phyloP scores from a whole-genome alignment of 2,113 vertebrate genomes.

The Saguinus imperator region DNA sequence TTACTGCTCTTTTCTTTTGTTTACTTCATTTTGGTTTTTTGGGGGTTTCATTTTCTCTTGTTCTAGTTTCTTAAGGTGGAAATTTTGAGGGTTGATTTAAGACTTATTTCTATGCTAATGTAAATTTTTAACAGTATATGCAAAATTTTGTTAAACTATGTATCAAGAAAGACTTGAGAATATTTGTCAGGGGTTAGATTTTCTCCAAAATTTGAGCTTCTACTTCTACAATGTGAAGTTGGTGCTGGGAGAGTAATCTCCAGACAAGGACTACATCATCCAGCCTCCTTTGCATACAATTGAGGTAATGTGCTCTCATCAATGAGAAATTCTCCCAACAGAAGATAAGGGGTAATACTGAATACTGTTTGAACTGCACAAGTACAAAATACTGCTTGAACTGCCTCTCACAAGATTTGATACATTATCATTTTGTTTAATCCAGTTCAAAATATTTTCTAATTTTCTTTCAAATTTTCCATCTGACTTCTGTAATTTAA shows the following conservation, averaged over 20 bases:
- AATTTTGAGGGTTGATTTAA: not conserved
- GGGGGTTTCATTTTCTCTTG: not conserved
- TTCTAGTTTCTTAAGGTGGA: not conserved
- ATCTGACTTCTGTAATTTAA: not conserved
- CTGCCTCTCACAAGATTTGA: not conserved
- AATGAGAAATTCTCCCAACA: too few relatives aligned
- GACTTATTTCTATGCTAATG: not conserved
- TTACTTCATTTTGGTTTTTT: not conserved
- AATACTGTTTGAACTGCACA: too few relatives aligned
- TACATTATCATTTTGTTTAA: not conserved
- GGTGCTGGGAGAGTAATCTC: too few relatives aligned
- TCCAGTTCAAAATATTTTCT: not conserved
- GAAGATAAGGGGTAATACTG: too few relatives aligned
- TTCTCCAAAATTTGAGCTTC: too few relatives aligned
- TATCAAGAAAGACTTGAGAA: too few relatives aligned
- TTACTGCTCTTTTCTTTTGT: not conserved
- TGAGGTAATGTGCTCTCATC: too few relatives aligned
- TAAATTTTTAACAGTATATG: not conserved
- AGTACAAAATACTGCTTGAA: not conserved
- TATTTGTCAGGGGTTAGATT: too few relatives aligned
- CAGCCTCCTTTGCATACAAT: too few relatives aligned
- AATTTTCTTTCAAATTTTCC: not conserved
- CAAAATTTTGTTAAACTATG: not conserved
- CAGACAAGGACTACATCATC: too few relatives aligned
- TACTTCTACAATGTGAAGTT: too few relatives aligned